phyloP scores from a whole-genome alignment of 2,113 vertebrate genomes.

The Bubo scandiacus region DNA sequence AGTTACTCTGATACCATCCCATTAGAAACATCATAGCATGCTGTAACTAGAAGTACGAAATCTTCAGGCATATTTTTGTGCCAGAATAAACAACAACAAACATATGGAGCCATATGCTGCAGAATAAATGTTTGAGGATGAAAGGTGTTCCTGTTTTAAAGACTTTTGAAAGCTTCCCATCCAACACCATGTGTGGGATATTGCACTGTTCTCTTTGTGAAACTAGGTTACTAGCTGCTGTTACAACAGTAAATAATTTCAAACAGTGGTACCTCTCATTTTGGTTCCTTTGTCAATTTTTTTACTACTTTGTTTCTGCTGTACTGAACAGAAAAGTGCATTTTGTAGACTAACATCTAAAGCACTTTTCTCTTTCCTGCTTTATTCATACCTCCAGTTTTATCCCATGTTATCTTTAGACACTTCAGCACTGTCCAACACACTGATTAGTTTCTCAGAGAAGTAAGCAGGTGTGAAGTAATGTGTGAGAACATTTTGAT shows the following conservation, averaged over 20 bases:
- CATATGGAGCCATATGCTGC: background rate
- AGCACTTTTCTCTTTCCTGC: background rate
- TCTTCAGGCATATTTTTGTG: background rate
- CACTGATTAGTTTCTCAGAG: background rate
- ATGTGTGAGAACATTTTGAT: slow-evolving; percentile 15
- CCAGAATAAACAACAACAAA: background rate
- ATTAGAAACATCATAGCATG: background rate
- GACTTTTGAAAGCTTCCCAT: background rate
- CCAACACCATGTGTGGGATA: background rate
- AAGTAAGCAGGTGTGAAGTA: background rate
- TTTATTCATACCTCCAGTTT: slow-evolving; percentile 31
- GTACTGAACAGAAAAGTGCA: background rate
- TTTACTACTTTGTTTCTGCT: slow-evolving; percentile 13
- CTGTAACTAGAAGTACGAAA: background rate
- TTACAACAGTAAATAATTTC: slow-evolving; percentile 4
- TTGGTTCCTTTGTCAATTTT: background rate
- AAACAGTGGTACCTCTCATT: background rate
- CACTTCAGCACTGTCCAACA: background rate
- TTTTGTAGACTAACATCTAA: background rate
- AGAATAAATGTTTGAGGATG: background rate
- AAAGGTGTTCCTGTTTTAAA: background rate
- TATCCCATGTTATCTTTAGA: slow-evolving; percentile 24
- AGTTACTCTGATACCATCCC: background rate
- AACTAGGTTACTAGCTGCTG: background rate
- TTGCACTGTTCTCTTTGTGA: background rate